These are phyloP conservation scores for Cryptus armator DNA, from an alignment of 2,888 invertebrate species.

Conservation along the genomic window DNA sequence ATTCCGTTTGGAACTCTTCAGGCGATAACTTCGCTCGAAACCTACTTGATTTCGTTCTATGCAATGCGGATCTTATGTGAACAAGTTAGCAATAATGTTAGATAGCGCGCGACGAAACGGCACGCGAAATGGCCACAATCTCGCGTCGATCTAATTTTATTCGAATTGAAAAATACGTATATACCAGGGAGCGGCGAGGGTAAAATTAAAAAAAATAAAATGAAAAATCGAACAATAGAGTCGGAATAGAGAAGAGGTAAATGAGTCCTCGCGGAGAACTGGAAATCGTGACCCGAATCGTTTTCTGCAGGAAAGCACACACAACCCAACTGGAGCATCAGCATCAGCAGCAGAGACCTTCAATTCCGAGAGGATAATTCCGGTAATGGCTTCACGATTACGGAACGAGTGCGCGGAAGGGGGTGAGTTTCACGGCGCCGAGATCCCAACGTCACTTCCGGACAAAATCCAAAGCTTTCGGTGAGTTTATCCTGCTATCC, in stretches of 20 bases:
- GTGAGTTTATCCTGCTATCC: background rate
- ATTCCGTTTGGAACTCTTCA: no score
- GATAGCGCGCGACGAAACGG: background rate
- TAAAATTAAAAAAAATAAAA: background rate
- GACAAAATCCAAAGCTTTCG: background rate
- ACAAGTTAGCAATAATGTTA: background rate
- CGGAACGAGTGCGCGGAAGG: background rate
- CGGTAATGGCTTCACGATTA: conserved; percentile 36
- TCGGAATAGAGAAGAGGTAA: background rate
- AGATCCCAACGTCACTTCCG: conserved; percentile 19
- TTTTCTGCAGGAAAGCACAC: conserved; percentile 8
- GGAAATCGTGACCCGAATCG: conserved; percentile 30
- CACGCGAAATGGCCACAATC: background rate
- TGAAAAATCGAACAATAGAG: conserved; percentile 1
- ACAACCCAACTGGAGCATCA: conserved; percentile 6
- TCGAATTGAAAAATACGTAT: background rate
- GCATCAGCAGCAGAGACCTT: conserved; percentile 23
- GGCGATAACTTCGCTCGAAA: background rate
- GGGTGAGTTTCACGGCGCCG: background rate
- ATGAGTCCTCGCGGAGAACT: conserved; percentile 17
- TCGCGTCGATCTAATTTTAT: background rate
- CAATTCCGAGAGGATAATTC: conserved; percentile 38
- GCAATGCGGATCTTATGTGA: background rate
- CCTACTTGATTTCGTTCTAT: background rate
- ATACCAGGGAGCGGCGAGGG: background rate